Conservation (phyloP, 2,113 vertebrate genomes). For the Athene noctua region DNA sequence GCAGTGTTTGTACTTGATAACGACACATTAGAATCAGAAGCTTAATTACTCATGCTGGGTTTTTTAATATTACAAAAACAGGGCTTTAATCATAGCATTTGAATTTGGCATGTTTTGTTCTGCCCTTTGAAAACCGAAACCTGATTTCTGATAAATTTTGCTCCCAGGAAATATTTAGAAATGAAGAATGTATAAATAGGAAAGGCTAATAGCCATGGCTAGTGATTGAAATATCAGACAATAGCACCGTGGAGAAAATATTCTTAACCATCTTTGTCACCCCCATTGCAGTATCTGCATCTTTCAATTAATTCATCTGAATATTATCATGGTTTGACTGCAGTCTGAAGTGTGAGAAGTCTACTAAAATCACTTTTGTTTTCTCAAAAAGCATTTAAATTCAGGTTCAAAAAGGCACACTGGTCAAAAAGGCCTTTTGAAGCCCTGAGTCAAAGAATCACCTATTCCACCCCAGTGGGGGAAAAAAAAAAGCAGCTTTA, state of each 20-base stretch:
- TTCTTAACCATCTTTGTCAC: background rate
- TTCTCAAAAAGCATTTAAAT: constrained; percentile 1
- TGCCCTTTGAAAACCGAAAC: background rate
- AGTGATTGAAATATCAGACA: background rate
- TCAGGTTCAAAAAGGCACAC: background rate
- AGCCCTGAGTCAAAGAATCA: background rate
- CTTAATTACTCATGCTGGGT: background rate
- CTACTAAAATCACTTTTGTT: background rate
- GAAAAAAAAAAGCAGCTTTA: background rate
- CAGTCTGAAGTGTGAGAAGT: background rate
- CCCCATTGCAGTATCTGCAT: background rate
- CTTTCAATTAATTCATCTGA: background rate
- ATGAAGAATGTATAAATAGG: background rate
- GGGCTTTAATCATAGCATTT: background rate
- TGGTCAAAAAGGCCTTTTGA: constrained; percentile 1
- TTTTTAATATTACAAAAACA: background rate
- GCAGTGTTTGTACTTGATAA: background rate
- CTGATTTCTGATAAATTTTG: background rate
- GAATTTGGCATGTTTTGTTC: background rate
- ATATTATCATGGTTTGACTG: background rate
- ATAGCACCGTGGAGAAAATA: background rate
- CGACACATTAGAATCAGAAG: background rate
- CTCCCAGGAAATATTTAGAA: background rate
- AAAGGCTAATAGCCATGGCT: background rate
- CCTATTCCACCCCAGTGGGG: background rate